phyloP scores from a whole-genome alignment of 23 tunicate genomes.

The Ascidia mentula region DNA sequence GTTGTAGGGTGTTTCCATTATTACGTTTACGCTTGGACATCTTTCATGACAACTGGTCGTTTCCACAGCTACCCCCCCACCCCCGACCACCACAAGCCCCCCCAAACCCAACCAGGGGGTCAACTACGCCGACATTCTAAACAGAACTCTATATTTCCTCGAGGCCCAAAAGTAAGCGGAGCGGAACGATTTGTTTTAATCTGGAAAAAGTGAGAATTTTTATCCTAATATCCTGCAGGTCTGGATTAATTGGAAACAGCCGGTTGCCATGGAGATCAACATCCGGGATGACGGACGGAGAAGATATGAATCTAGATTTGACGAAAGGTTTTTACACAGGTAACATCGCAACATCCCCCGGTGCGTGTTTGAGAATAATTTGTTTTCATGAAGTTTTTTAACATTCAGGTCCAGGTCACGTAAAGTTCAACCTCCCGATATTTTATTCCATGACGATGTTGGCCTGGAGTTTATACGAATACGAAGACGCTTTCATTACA shows the following conservation, averaged over 20 bases:
- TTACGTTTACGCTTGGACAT: too few species aligned
- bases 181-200: neutral
- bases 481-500: slow-evolving; percentile 44
- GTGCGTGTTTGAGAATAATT: too few species aligned
- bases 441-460: slow-evolving; percentile 84
- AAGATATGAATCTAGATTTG: slow-evolving; percentile 20
- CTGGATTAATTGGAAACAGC: slow-evolving; percentile 33
- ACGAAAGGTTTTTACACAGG: slow-evolving; percentile 91
- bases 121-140: slow-evolving; percentile 40
- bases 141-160: slow-evolving; percentile 65
- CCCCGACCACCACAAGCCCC: slow-evolving; percentile 23
- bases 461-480: slow-evolving; percentile 85
- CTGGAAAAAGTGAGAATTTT: neutral
- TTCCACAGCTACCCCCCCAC: slow-evolving; percentile 25
- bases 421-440: slow-evolving; percentile 76
- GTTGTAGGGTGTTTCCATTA: too few species aligned
- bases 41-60: too few species aligned
- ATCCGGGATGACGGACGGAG: slow-evolving; percentile 68
- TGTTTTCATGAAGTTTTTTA: too few species aligned
- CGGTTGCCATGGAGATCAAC: slow-evolving; percentile 68
- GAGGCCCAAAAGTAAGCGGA: slow-evolving; percentile 79
- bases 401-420: slow-evolving; percentile 42
- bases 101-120: slow-evolving; percentile 11
- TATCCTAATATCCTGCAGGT: slow-evolving; percentile 15
- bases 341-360: too few species aligned